Percentiles rank a stretch among this genome's conserved stretches.
These are phyloP conservation scores for Oophaga sylvatica DNA, from an alignment of 2,797 vertebrate species.

Conservation along the genomic window DNA sequence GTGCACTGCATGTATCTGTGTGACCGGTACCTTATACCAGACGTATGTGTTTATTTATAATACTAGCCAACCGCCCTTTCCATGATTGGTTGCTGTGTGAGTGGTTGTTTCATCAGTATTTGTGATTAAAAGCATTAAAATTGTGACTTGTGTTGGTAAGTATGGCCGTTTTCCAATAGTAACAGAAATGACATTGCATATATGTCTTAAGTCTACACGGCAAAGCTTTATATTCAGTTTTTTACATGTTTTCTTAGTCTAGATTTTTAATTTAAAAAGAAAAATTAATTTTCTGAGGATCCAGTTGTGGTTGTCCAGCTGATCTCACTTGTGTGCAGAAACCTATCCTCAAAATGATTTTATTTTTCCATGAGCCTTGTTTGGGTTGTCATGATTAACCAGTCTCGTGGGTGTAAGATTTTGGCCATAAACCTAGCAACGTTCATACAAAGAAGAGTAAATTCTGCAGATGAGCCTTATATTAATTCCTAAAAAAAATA, in stretches of 20 bases:
- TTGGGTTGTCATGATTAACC: constrained; percentile 41
- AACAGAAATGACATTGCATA: neutral
- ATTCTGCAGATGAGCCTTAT: constrained; percentile 49
- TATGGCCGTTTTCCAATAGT: too few species aligned
- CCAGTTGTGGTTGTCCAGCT: too few species aligned
- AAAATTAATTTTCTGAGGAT: too few species aligned
- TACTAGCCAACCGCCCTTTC: too few species aligned
- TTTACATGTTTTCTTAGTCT: neutral
- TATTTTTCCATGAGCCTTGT: constrained; percentile 36
- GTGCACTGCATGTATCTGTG: too few species aligned
- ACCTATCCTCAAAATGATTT: constrained; percentile 16
- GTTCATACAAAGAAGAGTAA: neutral
- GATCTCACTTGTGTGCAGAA: neutral
- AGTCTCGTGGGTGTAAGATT: constrained; percentile 21
- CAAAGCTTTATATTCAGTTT: neutral
- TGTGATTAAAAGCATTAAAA: too few species aligned
- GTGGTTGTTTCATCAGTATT: too few species aligned
- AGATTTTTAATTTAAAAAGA: too few species aligned
- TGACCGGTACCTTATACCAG: too few species aligned
- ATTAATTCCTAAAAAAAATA: constrained; percentile 60
- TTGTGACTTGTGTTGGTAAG: too few species aligned
- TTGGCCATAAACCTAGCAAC: constrained; percentile 19
- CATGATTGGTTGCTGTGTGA: too few species aligned
- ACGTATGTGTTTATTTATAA: too few species aligned
- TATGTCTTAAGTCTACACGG: neutral